Conservation (phyloP, 2,888 invertebrate genomes). For the Diarsia mendica region DNA sequence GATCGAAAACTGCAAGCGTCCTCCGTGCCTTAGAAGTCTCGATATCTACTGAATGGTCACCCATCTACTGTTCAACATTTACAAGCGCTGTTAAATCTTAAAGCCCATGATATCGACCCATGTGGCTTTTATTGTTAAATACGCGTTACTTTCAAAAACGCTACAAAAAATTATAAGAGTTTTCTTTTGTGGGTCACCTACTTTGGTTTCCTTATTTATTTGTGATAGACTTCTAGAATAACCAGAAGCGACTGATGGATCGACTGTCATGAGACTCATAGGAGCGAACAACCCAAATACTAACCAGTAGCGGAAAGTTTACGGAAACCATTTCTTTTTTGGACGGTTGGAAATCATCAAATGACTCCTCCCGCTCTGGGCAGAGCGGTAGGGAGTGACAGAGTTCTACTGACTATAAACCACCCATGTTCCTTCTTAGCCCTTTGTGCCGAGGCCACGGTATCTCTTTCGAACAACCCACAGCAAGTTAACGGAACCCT, state of each 20-base stretch:
- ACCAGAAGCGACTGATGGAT: slow-evolving; percentile 25
- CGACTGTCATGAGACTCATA: not conserved
- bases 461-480: too few species aligned
- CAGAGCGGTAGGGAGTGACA: too few species aligned
- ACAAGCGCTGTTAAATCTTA: not conserved
- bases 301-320: not conserved
- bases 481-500: too few species aligned
- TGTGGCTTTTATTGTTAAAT: not conserved
- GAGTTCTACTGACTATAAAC: too few species aligned
- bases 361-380: too few species aligned
- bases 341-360: too few species aligned
- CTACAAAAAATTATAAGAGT: too few species aligned
- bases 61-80: not conserved
- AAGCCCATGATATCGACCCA: not conserved
- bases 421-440: too few species aligned
- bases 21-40: not conserved
- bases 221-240: not conserved
- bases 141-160: not conserved
- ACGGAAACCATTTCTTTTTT: too few species aligned
- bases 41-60: not conserved
- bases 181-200: not conserved
- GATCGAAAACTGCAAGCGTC: not conserved
- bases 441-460: too few species aligned
- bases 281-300: slow-evolving; percentile 2
- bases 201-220: not conserved